Base-by-base conservation (phyloP, 2,888 invertebrate species). In the Drosophila dives region DNA sequence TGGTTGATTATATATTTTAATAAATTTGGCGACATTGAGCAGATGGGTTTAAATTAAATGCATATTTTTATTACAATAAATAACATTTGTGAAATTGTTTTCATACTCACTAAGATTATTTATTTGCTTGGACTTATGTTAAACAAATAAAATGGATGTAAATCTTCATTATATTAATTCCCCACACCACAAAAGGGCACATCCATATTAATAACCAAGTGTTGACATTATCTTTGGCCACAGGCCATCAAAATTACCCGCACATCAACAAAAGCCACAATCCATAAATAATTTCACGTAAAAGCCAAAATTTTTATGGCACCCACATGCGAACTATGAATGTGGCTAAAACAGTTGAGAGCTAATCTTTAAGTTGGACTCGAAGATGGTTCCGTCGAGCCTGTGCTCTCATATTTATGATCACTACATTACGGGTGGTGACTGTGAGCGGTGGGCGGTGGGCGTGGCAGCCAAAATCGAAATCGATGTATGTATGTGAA, bases 351-450 rank as follows among this genome's bases (percentile, higher is more conserved):
- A 51, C 68, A 64, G 69, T 72, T 38, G 45, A 50, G 45, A 61
- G 72, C 55, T 77, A 77, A 73, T 77, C 77, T 76, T 40, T 63
- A 40, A 3, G 29, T 34, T 42, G 58, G 48, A 54, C 63, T 61
- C 58, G 53, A 17, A 45, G 71, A 51, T 36, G 59, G 48, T 60
- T 66, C 45, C 34, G 17, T 34, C 49, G 34, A 63, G 64, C 40
- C 64, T 58, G 64, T 75, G 72, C 58, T 75, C 77, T 72, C 83
- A 83, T 87, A 86, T 86, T 84, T 84, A 84, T 84, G 85, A 87
- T 81, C 86, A 83, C 81, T 85, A 81, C 80, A 83, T 81, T 77
- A 80, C 65, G 73, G 70, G 56, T 36, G 29, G 36, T 3, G 51
- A 32, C 50, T 50, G 53, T 29, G 29, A 29, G 20, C 7, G 12